Evolutionary conservation across 2,113 vertebrate species (phyloP).

Genomic region (Anarhynchus alexandrinus): DNA sequence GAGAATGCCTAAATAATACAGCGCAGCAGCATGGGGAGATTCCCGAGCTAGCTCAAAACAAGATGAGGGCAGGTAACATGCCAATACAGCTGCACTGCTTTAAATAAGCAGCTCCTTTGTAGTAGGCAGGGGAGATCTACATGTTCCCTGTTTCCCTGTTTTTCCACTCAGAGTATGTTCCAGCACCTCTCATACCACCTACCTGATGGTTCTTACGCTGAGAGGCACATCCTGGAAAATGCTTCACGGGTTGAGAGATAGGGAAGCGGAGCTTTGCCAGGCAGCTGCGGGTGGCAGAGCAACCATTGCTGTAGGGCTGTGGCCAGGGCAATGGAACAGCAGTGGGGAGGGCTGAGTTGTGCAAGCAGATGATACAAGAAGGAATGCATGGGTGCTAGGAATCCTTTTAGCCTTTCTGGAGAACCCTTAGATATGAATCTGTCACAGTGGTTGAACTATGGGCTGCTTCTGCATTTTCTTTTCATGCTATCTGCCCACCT

Average conservation of each 20-base stretch:
- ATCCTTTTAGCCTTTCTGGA: background rate
- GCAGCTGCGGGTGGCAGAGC: background rate
- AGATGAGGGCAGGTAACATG: background rate
- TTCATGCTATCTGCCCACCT: background rate
- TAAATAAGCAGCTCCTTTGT: background rate
- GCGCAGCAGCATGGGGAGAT: background rate
- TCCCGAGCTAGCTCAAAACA: background rate
- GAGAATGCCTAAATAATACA: background rate
- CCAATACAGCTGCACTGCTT: background rate
- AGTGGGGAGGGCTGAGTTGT: background rate
- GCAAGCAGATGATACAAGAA: background rate
- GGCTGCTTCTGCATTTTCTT: background rate
- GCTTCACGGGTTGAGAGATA: background rate
- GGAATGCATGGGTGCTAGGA: background rate
- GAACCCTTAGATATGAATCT: background rate
- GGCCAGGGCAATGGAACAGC: background rate
- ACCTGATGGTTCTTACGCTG: background rate
- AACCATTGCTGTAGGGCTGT: background rate
- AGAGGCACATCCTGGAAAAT: background rate
- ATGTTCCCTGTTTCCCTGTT: background rate
- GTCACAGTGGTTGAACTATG: background rate
- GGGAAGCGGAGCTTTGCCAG: background rate
- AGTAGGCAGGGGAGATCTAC: background rate
- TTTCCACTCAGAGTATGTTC: background rate
- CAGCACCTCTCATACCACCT: background rate